Evolutionary conservation across 2,113 vertebrate genomes (phyloP).

Genomic region (Otolemur garnettii): DNA sequence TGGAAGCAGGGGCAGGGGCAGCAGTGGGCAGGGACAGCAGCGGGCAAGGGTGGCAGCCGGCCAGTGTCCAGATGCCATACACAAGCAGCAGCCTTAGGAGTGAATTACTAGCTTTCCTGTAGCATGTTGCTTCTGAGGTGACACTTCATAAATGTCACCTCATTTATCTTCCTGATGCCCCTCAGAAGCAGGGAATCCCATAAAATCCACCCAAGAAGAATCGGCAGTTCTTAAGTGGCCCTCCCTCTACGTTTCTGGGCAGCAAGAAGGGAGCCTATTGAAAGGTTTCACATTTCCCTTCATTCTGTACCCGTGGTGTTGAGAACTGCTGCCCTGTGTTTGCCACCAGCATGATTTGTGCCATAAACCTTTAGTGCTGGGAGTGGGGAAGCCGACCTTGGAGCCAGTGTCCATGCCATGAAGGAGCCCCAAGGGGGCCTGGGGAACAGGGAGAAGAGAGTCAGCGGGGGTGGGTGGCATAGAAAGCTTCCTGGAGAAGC

Average conservation of each 20-base stretch:
- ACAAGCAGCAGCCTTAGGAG: background rate
- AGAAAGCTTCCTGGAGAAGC: background rate
- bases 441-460: background rate
- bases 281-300: background rate
- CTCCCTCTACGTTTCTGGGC: background rate
- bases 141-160: constrained; percentile 52
- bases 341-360: background rate
- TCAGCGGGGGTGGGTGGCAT: background rate
- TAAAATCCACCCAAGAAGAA: background rate
- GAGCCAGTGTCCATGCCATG: background rate
- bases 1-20: background rate
- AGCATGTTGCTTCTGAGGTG: constrained; percentile 14
- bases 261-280: background rate
- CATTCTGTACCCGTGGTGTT: background rate
- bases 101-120: background rate
- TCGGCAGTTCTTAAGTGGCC: background rate
- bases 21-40: background rate
- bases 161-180: constrained; percentile 7
- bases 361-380: background rate
- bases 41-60: background rate
- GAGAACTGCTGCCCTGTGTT: background rate
- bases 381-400: background rate
- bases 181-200: constrained; percentile 20
- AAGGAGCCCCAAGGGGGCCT: background rate
- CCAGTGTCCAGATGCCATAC: constrained; percentile 2